These are phyloP conservation scores for Tadarida brasiliensis DNA, from an alignment of 2,797 vertebrate genomes.

Conservation along the genomic window DNA sequence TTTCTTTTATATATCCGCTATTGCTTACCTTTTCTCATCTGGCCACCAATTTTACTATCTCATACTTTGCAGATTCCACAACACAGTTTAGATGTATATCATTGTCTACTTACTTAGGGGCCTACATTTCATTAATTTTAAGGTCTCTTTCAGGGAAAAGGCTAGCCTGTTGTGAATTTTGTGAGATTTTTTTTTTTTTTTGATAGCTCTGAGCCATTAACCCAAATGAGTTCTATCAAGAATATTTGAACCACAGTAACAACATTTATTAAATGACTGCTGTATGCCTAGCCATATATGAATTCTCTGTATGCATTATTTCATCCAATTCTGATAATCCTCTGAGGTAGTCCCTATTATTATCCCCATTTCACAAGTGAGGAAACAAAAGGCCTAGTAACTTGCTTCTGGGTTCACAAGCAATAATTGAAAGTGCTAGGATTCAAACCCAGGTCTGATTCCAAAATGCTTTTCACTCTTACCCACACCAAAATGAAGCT, in stretches of 20 bases:
- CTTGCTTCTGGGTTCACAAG: neutral
- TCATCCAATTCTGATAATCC: neutral
- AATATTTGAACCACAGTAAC: neutral
- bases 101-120: neutral
- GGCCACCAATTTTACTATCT: neutral
- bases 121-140: neutral
- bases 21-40: neutral
- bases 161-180: neutral
- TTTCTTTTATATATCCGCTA: constrained; percentile 20
- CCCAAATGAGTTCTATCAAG: neutral
- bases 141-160: neutral
- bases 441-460: neutral
- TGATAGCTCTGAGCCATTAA: neutral
- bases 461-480: neutral
- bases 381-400: neutral
- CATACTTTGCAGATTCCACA: neutral
- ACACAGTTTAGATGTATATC: neutral
- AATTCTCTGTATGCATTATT: neutral
- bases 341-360: neutral
- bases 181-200: neutral
- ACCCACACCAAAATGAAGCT: neutral
- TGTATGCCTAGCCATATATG: neutral
- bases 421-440: neutral
- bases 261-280: neutral
- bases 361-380: neutral